Evolutionary conservation across 2,888 invertebrate genomes (phyloP), one percentile per base, ranked within the genome.

Genomic region (Dasypogon diadema): DNA sequence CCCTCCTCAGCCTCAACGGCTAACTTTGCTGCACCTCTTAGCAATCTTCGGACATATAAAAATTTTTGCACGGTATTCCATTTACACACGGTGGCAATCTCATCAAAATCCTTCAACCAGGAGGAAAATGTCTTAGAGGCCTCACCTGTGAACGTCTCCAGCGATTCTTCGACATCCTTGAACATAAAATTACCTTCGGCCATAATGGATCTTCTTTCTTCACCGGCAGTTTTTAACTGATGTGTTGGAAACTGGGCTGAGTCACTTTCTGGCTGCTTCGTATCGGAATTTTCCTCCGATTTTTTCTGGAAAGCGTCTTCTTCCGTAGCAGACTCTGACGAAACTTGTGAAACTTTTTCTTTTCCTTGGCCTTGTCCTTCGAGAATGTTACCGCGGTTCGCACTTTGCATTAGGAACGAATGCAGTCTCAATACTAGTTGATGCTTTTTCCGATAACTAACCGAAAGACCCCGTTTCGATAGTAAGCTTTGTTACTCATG

Each of bases 51-150:
- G 1, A 58, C 54, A 58, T 76, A 77, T 1, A 78, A 2, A 73
- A 63, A 78, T 16, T 76, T 78, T 37, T 78, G 74, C 3, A 76
- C 26, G 0, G 48, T 26, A 12, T 63, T 76, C 77, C 77, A 78
- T 63, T 72, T 54, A 24, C 72, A 78, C 1, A 63, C 76, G 2
- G n/a, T 8, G 42, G 55, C 34, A 16, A 72, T 72, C 6, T 70
- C 77, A 16, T 77, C 76, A 16, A 76, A 77, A 24, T 72, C 63
- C 2, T 73, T 65, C 1, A 75, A 22, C 75, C 65, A 75, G 0
- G 14, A 18, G 6, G 24, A 46, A 54, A 42, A 54, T 63, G 60
- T 74, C 70, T 70, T 76, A 8, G 68, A 73, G 2, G 70, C 24
- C 65, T 74, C 74, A 5, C 76, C 76, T 1, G 72, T 34, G 8